Evolutionary conservation across 2,113 vertebrate genomes (phyloP).

Genomic region (Engystomops pustulosus): DNA sequence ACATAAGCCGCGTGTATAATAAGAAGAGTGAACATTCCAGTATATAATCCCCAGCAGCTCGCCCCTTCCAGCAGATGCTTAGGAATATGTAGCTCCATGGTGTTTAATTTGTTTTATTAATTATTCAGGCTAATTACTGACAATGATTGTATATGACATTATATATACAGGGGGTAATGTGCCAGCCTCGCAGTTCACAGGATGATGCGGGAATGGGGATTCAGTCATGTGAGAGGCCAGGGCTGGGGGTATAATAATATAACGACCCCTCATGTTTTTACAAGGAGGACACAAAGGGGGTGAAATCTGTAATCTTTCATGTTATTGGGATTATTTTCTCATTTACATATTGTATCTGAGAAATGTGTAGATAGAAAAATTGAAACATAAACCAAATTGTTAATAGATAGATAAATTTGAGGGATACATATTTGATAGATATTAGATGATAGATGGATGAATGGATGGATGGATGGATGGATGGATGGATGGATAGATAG

Average conservation of each 20-base stretch:
- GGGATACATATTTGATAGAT: background rate
- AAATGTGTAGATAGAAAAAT: background rate
- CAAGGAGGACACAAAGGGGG: background rate
- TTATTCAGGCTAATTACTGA: slow-evolving; percentile 55
- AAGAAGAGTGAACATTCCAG: background rate
- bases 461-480: background rate
- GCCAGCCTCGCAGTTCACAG: background rate
- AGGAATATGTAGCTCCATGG: slow-evolving; percentile 46
- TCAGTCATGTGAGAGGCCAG: background rate
- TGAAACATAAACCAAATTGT: no score
- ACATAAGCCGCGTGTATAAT: background rate
- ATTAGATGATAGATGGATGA: background rate
- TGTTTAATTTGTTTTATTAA: slow-evolving; percentile 58
- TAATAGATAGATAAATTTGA: background rate
- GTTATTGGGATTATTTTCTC: background rate
- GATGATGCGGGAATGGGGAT: slow-evolving; percentile 20
- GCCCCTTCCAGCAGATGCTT: slow-evolving; percentile 40
- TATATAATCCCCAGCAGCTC: background rate
- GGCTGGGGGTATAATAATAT: background rate
- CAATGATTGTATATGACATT: slow-evolving; percentile 47
- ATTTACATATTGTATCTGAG: no score
- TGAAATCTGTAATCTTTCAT: no score
- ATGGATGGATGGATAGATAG: background rate
- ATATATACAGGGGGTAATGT: slow-evolving; percentile 47
- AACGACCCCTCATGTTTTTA: slow-evolving; percentile 17